Base-by-base conservation (phyloP, 1,140 invertebrate species). In the Lordiphosa collinella region DNA sequence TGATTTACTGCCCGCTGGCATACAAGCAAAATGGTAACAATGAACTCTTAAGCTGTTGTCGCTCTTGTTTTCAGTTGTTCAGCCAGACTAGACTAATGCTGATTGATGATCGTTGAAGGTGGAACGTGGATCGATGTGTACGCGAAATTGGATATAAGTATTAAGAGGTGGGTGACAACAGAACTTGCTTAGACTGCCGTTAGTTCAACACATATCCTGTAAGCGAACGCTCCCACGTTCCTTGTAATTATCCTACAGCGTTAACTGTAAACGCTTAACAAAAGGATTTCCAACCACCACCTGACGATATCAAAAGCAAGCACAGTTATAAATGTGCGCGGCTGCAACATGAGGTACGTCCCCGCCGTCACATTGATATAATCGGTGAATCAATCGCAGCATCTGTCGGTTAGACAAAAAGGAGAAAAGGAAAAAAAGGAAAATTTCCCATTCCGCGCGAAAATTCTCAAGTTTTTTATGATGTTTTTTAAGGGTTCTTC, bases 31-130 rank as follows among this genome's bases (percentile, higher is more conserved):
- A 85, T 69, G 85, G 78, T 84, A 84, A 84, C 78, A 84, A 84
- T 84, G 78, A 84, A 84, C 78, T 84, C 79, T 78, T 84, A 78
- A 84, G 78, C 78, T 84, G 78, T 84, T 80, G 78, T 64, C 78
- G 78, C 78, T 82, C 78, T 82, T 82, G 78, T 84, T 73, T 63
- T 59, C 56, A 38, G 51, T 51, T 75, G 44, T 54, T 70, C 41
- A 60, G 57, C 41, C 25, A 25, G 18, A 44, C 25, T 29, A 29
- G 75, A 84, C 76, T 82, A 80, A 80, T 80, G 67, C 76, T 80
- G 76, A 80, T 80, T 80, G 76, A 80, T 80, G 68, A 75, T 54
- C 29, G 62, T 59, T 49, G 25, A 8, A 29, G 6, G 25, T 29
- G 25, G 25, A 29, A 29, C 25, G 25, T 29, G 7, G 25, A 5